A percentile compares a stretch with the other conserved stretches of the same genome.
These are phyloP conservation scores for Latrodectus elegans DNA, from an alignment of 2,888 invertebrate species.

Conservation along the genomic window DNA sequence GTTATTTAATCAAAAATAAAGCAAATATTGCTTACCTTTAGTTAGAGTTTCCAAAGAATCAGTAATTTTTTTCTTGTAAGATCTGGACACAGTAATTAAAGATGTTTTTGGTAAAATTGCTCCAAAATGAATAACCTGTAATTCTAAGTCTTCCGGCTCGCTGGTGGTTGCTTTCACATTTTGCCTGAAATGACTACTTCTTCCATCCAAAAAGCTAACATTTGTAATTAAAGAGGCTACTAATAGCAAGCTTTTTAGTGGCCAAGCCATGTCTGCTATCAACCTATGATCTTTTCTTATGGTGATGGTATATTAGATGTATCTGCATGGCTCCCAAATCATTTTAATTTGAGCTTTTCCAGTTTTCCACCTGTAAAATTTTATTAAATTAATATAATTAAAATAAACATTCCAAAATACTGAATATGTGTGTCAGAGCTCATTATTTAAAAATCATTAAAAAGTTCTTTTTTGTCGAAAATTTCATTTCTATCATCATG, in stretches of 20 bases:
- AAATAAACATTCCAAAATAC: too few species aligned
- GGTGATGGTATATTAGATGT: neutral
- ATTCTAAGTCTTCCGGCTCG: neutral
- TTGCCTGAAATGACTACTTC: slow-evolving; percentile 19
- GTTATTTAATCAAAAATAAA: too few species aligned
- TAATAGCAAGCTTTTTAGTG: slow-evolving; percentile 44
- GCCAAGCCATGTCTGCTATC: slow-evolving; percentile 49
- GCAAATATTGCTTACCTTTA: slow-evolving; percentile 40
- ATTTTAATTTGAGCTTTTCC: too few species aligned
- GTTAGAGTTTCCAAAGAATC: slow-evolving; percentile 68
- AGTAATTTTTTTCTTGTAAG: slow-evolving; percentile 67
- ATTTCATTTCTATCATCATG: too few species aligned
- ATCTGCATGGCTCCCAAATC: too few species aligned
- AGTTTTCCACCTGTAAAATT: too few species aligned
- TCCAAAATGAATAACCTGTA: slow-evolving; percentile 68
- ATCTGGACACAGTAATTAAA: slow-evolving; percentile 66
- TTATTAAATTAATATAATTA: too few species aligned
- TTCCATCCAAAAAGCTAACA: neutral
- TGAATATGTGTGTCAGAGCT: too few species aligned
- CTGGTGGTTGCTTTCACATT: neutral
- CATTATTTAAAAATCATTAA: too few species aligned
- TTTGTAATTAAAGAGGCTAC: neutral
- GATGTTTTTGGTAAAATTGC: slow-evolving; percentile 70
- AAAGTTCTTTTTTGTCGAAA: too few species aligned
- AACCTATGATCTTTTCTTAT: slow-evolving; percentile 25